Evolutionary conservation across 2,888 invertebrate genomes (phyloP).

Genomic region (Bruchidius siliquastri): DNA sequence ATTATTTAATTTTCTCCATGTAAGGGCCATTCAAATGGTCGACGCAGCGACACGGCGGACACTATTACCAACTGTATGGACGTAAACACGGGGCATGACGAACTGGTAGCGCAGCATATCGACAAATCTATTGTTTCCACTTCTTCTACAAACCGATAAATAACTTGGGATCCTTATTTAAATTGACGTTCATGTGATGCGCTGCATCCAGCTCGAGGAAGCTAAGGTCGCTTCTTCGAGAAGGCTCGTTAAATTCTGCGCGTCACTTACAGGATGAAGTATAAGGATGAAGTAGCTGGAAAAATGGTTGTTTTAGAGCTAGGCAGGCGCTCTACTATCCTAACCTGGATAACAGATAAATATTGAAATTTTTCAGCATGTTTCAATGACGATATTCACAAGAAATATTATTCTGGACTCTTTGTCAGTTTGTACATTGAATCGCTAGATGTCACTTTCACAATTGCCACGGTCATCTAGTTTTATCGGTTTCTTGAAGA

Average conservation of each 20-base stretch:
- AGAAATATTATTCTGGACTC: no score
- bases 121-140: conserved; percentile 47
- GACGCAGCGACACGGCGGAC: conserved; percentile 10
- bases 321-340: no score
- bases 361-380: no score
- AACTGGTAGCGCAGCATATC: conserved; percentile 37
- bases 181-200: conserved; percentile 40
- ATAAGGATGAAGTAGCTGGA: background rate
- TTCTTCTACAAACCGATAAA: conserved; percentile 41
- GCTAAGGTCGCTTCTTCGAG: background rate
- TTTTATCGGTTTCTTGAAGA: no score
- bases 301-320: no score
- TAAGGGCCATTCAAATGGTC: conserved; percentile 23
- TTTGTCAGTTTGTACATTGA: no score
- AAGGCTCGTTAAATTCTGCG: background rate
- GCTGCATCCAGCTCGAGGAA: conserved; percentile 9
- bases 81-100: conserved; percentile 34
- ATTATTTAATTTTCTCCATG: conserved; percentile 26
- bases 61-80: conserved; percentile 17
- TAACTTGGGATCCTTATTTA: conserved; percentile 41
- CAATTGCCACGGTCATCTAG: no score
- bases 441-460: no score
- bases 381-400: no score
- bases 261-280: background rate
- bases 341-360: no score